A percentile compares a stretch with the other conserved stretches of the same genome.
These are phyloP conservation scores for Glyphotaelius pellucidus DNA, from an alignment of 2,888 invertebrate genomes.

Conservation along the genomic window DNA sequence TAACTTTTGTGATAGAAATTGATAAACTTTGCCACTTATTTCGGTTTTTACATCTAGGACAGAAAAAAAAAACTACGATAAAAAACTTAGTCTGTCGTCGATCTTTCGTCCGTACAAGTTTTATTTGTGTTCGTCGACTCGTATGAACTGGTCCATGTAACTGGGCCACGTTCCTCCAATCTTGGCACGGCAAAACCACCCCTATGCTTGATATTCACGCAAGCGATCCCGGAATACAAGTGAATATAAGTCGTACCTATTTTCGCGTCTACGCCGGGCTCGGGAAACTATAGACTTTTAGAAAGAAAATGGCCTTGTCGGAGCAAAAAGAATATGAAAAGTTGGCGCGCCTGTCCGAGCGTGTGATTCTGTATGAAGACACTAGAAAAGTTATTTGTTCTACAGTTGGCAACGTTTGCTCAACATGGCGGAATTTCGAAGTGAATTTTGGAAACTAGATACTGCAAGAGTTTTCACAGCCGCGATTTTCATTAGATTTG, in stretches of 20 bases:
- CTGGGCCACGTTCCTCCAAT: constrained; percentile 51
- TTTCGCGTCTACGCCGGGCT: neutral
- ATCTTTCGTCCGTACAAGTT: constrained; percentile 23
- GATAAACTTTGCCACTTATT: neutral
- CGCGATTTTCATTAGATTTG: neutral
- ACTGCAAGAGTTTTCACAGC: neutral
- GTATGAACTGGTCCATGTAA: constrained; percentile 52
- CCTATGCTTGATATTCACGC: constrained; percentile 25
- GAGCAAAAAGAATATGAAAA: constrained; percentile 29
- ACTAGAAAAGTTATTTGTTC: neutral
- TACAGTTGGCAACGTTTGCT: constrained; percentile 3
- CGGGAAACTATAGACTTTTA: constrained; percentile 11
- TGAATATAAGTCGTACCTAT: constrained; percentile 6
- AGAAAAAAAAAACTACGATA: neutral
- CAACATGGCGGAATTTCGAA: neutral
- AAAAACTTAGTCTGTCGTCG: constrained; percentile 11
- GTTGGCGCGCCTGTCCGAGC: constrained; percentile 17
- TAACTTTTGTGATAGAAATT: neutral
- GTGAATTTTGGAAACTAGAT: neutral
- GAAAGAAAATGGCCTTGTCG: constrained; percentile 19
- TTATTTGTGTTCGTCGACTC: constrained; percentile 55
- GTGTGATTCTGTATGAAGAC: constrained; percentile 21
- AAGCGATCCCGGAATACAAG: constrained; percentile 1
- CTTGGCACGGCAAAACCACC: constrained; percentile 22
- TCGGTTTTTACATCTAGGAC: neutral